Evolutionary conservation across 1,140 invertebrate species (phyloP).

Genomic region (Nasonia vitripennis): DNA sequence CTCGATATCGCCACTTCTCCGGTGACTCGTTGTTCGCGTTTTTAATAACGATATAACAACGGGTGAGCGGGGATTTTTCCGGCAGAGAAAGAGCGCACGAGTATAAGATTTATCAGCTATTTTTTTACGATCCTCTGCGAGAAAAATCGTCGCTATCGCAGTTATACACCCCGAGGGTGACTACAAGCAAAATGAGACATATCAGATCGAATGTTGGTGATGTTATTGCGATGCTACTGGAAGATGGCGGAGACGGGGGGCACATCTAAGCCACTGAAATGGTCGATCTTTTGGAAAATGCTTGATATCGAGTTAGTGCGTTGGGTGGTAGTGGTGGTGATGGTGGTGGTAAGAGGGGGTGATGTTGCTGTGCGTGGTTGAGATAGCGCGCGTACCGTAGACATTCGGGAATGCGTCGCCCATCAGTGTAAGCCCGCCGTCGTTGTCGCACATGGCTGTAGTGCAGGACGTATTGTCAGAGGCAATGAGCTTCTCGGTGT

Average conservation of each 20-base stretch:
- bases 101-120: too few relatives aligned
- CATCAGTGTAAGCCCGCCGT: slow-evolving; percentile 58
- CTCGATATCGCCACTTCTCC: not conserved
- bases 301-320: not conserved
- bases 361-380: not conserved
- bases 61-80: too few relatives aligned
- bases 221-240: too few relatives aligned
- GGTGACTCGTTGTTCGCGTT: too few relatives aligned
- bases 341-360: not conserved
- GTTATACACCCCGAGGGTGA: too few relatives aligned
- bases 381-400: slow-evolving; percentile 63
- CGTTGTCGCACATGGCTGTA: slow-evolving; percentile 74
- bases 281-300: not conserved
- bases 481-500: slow-evolving; percentile 85
- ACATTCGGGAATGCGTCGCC: slow-evolving; percentile 64
- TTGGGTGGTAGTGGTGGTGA: not conserved
- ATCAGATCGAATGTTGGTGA: not conserved
- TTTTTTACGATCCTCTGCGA: too few relatives aligned
- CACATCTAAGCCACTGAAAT: not conserved
- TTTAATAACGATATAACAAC: too few relatives aligned
- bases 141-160: too few relatives aligned
- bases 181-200: not conserved
- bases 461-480: slow-evolving; percentile 76
- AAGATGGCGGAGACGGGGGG: too few relatives aligned
- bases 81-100: too few relatives aligned